Base-by-base conservation (phyloP, 92 coral and sea anemone species). In the Zoanthus sociatus region DNA sequence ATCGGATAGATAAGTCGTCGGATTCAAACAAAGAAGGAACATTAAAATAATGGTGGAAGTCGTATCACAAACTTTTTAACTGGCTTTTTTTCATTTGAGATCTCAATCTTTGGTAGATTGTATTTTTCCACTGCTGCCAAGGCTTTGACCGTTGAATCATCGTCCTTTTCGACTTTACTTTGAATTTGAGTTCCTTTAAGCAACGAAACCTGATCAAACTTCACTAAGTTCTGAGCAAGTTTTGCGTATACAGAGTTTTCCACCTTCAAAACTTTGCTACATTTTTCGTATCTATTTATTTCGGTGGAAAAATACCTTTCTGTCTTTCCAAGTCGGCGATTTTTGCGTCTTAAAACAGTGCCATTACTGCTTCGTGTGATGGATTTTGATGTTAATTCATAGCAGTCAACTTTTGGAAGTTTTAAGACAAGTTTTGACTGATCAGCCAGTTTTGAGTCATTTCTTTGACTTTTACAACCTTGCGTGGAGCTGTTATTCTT, bases 391-490 rank as follows among this genome's bases (percentile, higher is more conserved):
- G 85, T 81, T 64, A 81, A 17, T 26, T 81, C 85, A 66, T 81
- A 81, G 31, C 85, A 42, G 47, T 81, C 85, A 14, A 81, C 85
- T 47, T 14, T 81, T 20, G 85, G 75, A 16, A 64, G 85, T 54
- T 64, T 81, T 46, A 63, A 81, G 9, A 81, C 61, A 51, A 16
- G 61, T 66, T 26, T 81, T 81, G 85, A 46, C 42, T 37, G 42
- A 64, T 81, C 85, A 81, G 20, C 26, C 26, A 26, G 26, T 26
- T 26, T 47, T n/a, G 74, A 26, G 60, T 47, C 42, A 37, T 37
- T 14, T 81, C 50, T 20, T 20, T 31, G 14, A 26, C 32, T 67
- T 18, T 63, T 66, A 42, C 30, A 10, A 32, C 10, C 53, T 13
- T 14, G 17, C 55, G 14, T 31, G 6, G 73, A 79, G 21, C 8